Evolutionary conservation across 2,888 invertebrate genomes (phyloP).

Genomic region (Cantharis rustica): DNA sequence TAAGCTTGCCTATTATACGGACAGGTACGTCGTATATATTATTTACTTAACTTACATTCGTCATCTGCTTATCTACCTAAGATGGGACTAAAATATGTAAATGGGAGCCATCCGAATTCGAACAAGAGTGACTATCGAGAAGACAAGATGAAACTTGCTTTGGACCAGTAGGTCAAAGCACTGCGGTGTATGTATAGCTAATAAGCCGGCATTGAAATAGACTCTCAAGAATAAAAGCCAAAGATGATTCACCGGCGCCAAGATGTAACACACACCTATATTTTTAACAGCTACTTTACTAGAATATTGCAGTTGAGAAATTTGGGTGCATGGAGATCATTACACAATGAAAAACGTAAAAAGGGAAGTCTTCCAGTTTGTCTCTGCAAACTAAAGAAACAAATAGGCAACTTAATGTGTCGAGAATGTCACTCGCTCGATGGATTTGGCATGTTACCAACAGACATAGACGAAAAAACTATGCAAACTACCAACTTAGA

Average conservation of each 20-base stretch:
- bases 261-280: not conserved
- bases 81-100: not conserved
- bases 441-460: not conserved
- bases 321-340: not conserved
- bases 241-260: slow-evolving; percentile 26
- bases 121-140: not conserved
- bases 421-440: not conserved
- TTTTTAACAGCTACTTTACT: not conserved
- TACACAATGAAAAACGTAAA: not conserved
- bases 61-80: not conserved
- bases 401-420: not conserved
- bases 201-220: slow-evolving; percentile 21
- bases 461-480: not conserved
- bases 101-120: slow-evolving; percentile 11
- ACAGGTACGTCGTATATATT: not conserved
- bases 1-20: not conserved
- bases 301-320: not conserved
- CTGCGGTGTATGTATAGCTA: slow-evolving; percentile 8
- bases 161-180: slow-evolving; percentile 19
- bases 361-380: not conserved
- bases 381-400: not conserved
- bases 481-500: not conserved
- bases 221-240: slow-evolving; percentile 15
- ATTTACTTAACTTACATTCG: not conserved
- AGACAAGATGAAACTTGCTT: slow-evolving; percentile 18